Conservation (phyloP, 2,113 vertebrate genomes). For the Cervus canadensis region DNA sequence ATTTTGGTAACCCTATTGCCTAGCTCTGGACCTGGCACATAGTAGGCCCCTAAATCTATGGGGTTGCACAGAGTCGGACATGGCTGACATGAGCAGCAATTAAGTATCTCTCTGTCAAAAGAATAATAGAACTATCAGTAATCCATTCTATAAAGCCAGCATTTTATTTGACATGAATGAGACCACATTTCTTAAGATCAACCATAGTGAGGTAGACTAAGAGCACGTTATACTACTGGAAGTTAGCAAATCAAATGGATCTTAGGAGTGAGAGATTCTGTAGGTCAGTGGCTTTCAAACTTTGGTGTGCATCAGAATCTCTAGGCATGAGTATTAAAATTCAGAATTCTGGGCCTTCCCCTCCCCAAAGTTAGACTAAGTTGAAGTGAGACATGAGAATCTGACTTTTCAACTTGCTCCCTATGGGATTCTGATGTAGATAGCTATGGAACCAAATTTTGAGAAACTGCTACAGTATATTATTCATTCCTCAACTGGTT, state of each 20-base stretch:
- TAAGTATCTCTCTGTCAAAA: constrained; percentile 9
- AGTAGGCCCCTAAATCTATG: background rate
- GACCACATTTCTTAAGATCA: constrained; percentile 7
- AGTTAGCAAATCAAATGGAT: constrained; percentile 21
- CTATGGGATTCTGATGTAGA: background rate
- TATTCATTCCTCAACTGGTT: background rate
- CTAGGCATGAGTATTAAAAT: background rate
- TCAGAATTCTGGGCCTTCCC: background rate
- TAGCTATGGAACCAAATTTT: background rate
- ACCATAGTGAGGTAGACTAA: background rate
- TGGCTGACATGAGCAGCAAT: background rate
- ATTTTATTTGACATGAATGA: background rate
- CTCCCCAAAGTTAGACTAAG: background rate
- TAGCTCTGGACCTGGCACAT: background rate
- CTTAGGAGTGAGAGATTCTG: background rate
- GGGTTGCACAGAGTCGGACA: too few species aligned
- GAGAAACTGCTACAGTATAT: background rate
- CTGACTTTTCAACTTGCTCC: background rate
- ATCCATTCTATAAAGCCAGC: background rate
- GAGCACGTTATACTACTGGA: background rate
- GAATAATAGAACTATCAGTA: background rate
- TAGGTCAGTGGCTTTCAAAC: background rate
- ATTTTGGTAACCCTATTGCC: background rate
- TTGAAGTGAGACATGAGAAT: background rate
- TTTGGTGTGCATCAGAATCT: background rate